Percentiles rank a stretch among this genome's conserved stretches.
phyloP scores from a whole-genome alignment of 2,113 vertebrate species.

The Pogonocichla stellata region DNA sequence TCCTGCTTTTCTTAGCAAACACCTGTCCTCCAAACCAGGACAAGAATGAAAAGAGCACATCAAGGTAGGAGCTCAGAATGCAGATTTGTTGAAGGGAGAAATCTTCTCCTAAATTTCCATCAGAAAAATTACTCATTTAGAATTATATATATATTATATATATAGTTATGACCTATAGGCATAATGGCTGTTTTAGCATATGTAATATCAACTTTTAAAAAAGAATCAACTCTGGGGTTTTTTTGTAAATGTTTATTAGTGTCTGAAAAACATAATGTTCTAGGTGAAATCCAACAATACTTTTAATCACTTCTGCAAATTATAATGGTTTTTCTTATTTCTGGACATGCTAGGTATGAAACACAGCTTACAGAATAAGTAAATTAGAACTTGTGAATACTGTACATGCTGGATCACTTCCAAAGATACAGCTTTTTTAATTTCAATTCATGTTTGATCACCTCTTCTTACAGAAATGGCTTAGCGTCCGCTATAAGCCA shows the following conservation, averaged over 20 bases:
- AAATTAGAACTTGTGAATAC: not conserved
- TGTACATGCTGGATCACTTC: not conserved
- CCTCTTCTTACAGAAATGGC: not conserved
- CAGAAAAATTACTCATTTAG: not conserved
- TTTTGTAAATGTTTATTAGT: not conserved
- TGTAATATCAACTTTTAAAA: not conserved
- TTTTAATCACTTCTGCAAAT: not conserved
- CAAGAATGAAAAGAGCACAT: not conserved
- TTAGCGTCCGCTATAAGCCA: not conserved
- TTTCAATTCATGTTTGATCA: not conserved
- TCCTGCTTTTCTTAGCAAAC: too few species aligned
- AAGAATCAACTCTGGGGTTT: not conserved
- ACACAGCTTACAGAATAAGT: rapidly evolving
- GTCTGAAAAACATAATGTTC: not conserved
- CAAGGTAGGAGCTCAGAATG: not conserved
- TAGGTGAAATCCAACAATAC: not conserved
- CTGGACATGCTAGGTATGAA: not conserved
- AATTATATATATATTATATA: not conserved
- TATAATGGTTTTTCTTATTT: not conserved
- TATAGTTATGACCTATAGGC: not conserved
- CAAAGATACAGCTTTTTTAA: not conserved
- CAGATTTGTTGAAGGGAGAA: not conserved
- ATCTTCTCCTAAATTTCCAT: not conserved
- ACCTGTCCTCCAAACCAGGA: too few species aligned
- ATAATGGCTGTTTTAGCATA: not conserved